Base-by-base conservation (phyloP, 2,888 invertebrate genomes). In the Malacosoma neustria region DNA sequence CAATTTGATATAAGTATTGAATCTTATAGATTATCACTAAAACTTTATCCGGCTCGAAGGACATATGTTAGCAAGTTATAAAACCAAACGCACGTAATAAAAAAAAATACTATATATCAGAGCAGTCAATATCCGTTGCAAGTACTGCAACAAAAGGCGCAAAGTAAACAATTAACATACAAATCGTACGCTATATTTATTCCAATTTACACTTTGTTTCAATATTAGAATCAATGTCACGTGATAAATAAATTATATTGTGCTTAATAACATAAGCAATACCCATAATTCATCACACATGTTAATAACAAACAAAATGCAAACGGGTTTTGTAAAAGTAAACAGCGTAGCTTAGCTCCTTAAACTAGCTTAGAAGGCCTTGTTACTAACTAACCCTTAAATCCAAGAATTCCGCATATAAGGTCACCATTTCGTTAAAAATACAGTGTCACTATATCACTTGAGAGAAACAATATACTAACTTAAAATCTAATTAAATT, bases 321-420 rank as follows among this genome's bases (percentile, higher is more conserved):
- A 22, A 22, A 22, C 2, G 9, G 72, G 59, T 55, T 60, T 58
- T 65, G 65, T 61, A 58, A 58, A 70, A 57, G 59, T 65, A 55
- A 57, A 58, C 62, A 58, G 68, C 72, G 68, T 61, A 72, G 72
- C 74, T 66, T 67, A 70, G 62, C 68, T 69, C 53, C 68, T 72
- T 71, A 75, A 44, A 61, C 69, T 76, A 79, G 57, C 55, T 67
- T 69, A 69, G 69, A 84, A 84, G 84, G 84, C 84, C 82, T 66
- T 81, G 72, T 72, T 67, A 68, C 73, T 79, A 80, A 58, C 81
- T 81, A 82, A n/a, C 75, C 73, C 81, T 82, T 81, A 81, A 61
- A 72, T 77, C 76, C 74, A 74, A 75, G 72, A 81, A 82, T 81
- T 76, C 75, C 77, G 68, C 70, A 70, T 71, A 69, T 72, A 82